Conservation (phyloP, 2,888 invertebrate species). For the Zelleria hepariella region DNA sequence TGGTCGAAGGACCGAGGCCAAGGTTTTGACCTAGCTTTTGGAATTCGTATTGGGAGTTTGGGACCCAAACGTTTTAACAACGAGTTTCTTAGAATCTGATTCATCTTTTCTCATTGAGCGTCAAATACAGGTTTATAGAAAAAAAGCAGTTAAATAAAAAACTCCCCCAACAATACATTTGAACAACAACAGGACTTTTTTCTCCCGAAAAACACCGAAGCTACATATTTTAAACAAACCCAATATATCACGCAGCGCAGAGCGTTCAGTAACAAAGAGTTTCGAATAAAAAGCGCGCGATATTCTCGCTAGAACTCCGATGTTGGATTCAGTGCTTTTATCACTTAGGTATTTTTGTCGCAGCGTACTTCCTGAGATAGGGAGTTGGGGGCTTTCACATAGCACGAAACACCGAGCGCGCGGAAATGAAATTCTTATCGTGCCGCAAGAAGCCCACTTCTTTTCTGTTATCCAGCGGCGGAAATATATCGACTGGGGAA, state of each 20-base stretch:
- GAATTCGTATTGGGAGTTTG: conserved; percentile 68
- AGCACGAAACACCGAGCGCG: conserved; percentile 20
- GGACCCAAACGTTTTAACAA: conserved; percentile 28
- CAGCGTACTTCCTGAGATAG: conserved; percentile 58
- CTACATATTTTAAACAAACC: conserved; percentile 1
- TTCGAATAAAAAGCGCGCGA: conserved; percentile 25
- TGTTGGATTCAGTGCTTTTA: conserved; percentile 53
- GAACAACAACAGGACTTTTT: not conserved
- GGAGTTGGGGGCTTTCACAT: conserved; percentile 43
- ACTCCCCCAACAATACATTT: conserved; percentile 5
- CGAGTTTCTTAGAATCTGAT: conserved; percentile 49
- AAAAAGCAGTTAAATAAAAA: conserved; percentile 1
- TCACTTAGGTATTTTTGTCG: conserved; percentile 68
- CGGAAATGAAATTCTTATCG: conserved; percentile 74
- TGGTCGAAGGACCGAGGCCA: conserved; percentile 44
- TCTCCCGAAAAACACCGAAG: not conserved
- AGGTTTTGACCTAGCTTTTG: conserved; percentile 64
- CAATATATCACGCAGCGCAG: conserved; percentile 13
- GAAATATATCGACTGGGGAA: conserved; percentile 58
- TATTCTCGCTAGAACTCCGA: conserved; percentile 29
- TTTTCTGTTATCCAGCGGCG: conserved; percentile 58
- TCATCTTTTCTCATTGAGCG: too few species aligned
- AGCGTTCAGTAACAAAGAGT: conserved; percentile 13
- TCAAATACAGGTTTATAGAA: conserved; percentile 5
- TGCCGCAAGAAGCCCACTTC: conserved; percentile 58